Base-by-base conservation (phyloP, 2,113 vertebrate genomes). In the Phasianus colchicus region DNA sequence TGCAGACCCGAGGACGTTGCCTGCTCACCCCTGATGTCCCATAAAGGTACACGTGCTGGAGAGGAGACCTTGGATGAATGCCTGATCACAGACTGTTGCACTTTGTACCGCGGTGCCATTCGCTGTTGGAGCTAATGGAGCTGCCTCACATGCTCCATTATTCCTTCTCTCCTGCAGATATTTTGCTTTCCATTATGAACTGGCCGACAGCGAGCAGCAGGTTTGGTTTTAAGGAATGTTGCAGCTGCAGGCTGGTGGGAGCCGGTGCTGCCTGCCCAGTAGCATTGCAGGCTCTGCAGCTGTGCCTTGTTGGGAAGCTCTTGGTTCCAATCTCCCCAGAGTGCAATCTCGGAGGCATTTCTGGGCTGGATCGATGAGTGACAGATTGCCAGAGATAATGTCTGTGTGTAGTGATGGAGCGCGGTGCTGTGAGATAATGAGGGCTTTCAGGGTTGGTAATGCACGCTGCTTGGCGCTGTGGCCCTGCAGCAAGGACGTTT, bases 201-300 rank as follows among this genome's bases (percentile, higher is more conserved):
- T 3, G 54, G 19, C 21, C 29, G 12, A 14, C 1, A 0, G 40
- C 40, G 18, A 42, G 63, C 29, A 36, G 58, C 3, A 6, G 61
- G 19, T 79, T 42, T 64, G 83, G 40, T 47, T 25, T 65, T 72
- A 36, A 60, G 76, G 83, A 47, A 73, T 3, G 4, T 38, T 84
- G 2, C 22, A 57, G 71, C 83, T 85, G 45, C 70, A 54, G 90
- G 57, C 30, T 0, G 6, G 32, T 25, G 77, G 63, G 25, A 71
- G 3, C 11, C 25, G 42, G 3, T 0, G 1, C 48, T 69, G 45
- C 19, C 32, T 0, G 9, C 25, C 65, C 9, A 40, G 63, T 40
- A n/a, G 57, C 72, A 14, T n/a, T 19, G 55, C 55, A 32, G 29
- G 54, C 29, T 57, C 54, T 30, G 19, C 47, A 29, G 11, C 14